Evolutionary conservation across 2,888 invertebrate genomes (phyloP).

Genomic region (Caenorhabditis becei): DNA sequence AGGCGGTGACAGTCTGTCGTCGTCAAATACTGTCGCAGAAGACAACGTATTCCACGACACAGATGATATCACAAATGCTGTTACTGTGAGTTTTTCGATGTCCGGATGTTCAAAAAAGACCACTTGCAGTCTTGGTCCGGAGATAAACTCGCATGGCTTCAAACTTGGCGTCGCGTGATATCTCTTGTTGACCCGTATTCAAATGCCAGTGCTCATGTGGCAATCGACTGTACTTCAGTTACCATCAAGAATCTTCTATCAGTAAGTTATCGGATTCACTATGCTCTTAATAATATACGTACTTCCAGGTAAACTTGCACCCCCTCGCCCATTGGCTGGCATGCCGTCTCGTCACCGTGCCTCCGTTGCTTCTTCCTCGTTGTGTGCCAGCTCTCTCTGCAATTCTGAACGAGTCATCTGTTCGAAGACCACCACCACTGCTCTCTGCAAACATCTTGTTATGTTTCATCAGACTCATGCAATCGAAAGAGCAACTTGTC

Average conservation of each 20-base stretch:
- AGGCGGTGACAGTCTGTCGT: constrained; percentile 41
- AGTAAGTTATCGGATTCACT: constrained; percentile 43
- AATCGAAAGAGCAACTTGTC: constrained; percentile 65
- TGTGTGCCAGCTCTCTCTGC: constrained; percentile 75
- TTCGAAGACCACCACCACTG: constrained; percentile 69
- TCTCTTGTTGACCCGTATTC: constrained; percentile 74
- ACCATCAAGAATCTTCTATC: constrained; percentile 73
- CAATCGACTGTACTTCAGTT: constrained; percentile 75
- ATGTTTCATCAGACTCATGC: constrained; percentile 71
- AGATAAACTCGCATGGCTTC: constrained; percentile 74
- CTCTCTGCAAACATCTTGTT: constrained; percentile 74
- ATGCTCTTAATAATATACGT: not conserved
- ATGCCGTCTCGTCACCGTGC: constrained; percentile 69
- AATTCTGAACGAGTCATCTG: constrained; percentile 68
- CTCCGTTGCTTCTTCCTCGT: constrained; percentile 72
- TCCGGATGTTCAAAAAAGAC: not conserved
- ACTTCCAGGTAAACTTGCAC: constrained; percentile 66
- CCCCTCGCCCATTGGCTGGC: constrained; percentile 78
- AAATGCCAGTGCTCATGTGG: constrained; percentile 66
- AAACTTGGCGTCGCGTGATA: constrained; percentile 78
- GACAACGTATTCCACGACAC: constrained; percentile 72
- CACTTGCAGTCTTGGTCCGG: constrained; percentile 70
- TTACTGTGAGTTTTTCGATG: constrained; percentile 55
- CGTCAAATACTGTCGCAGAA: constrained; percentile 50
- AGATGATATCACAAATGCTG: constrained; percentile 69